A percentile compares a stretch with the other conserved stretches of the same genome.
Evolutionary conservation across 2,797 vertebrate genomes (phyloP).

Genomic region (Muraenolepis orangiensis): DNA sequence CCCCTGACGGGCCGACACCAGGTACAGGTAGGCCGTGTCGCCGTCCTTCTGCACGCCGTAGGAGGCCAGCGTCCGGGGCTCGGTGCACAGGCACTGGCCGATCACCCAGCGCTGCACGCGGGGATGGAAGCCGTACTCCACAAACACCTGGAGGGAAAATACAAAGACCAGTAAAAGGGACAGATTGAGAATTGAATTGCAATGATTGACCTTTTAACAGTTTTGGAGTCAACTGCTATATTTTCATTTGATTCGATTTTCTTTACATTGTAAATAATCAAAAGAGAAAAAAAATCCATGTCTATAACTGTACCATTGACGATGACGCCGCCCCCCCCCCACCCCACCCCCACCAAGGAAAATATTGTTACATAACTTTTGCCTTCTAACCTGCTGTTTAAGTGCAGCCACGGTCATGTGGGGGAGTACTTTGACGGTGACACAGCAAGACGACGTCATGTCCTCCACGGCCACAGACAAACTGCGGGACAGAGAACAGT

Average conservation of each 20-base stretch:
- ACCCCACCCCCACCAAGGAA: no score
- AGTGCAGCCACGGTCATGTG: conserved; percentile 82
- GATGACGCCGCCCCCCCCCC: no score
- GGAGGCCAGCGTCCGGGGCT: conserved; percentile 80
- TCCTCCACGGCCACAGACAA: conserved; percentile 89
- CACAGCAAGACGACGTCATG: conserved; percentile 80
- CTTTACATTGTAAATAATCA: neutral
- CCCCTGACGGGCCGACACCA: conserved; percentile 79
- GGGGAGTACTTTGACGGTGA: conserved; percentile 77
- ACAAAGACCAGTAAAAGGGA: neutral
- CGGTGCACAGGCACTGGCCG: conserved; percentile 83
- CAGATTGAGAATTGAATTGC: neutral
- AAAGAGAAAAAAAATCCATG: neutral
- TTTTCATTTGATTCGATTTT: neutral
- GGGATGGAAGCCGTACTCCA: conserved; percentile 87
- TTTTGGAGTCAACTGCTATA: neutral
- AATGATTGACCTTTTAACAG: neutral
- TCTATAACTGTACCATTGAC: no score
- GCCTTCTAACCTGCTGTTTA: conserved; percentile 82
- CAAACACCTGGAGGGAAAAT: conserved; percentile 76
- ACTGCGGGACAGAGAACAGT: conserved; percentile 55
- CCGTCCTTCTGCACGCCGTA: conserved; percentile 83
- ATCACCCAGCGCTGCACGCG: conserved; percentile 93
- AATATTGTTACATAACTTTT: neutral
- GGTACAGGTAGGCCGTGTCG: conserved; percentile 86